Conservation (phyloP, 1,140 invertebrate species). For the Tetramorium alpestre region DNA sequence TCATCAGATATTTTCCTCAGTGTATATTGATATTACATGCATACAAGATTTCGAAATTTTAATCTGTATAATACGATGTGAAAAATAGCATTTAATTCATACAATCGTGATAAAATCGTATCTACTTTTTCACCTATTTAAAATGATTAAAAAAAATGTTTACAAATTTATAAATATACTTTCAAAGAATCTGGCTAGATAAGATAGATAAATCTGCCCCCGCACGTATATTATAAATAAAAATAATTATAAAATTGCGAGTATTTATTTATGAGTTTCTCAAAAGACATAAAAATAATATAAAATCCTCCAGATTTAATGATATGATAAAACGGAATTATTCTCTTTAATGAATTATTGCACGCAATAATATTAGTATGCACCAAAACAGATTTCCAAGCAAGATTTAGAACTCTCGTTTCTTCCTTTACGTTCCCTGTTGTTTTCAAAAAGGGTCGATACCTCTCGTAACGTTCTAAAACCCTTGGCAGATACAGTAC, state of each 20-base stretch:
- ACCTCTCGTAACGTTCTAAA: not conserved
- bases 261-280: not conserved
- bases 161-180: too few relatives aligned
- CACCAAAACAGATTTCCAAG: not conserved
- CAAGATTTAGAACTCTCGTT: not conserved
- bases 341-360: constrained; percentile 2
- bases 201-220: too few relatives aligned
- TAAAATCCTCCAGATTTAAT: not conserved
- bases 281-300: not conserved
- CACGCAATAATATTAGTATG: not conserved
- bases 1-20: too few relatives aligned
- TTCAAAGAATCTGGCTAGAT: too few relatives aligned
- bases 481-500: not conserved
- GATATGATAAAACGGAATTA: not conserved
- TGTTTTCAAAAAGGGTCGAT: not conserved
- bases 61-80: too few relatives aligned
- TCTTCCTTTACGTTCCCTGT: not conserved
- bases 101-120: too few relatives aligned
- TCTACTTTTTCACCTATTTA: too few relatives aligned
- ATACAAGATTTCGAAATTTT: not conserved
- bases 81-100: too few relatives aligned
- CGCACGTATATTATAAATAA: too few relatives aligned
- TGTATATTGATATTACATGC: not conserved
- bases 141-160: too few relatives aligned
- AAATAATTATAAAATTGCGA: not conserved